These are phyloP conservation scores for Meteorus sp. DNA, from an alignment of 1,140 invertebrate species.

Conservation along the genomic window DNA sequence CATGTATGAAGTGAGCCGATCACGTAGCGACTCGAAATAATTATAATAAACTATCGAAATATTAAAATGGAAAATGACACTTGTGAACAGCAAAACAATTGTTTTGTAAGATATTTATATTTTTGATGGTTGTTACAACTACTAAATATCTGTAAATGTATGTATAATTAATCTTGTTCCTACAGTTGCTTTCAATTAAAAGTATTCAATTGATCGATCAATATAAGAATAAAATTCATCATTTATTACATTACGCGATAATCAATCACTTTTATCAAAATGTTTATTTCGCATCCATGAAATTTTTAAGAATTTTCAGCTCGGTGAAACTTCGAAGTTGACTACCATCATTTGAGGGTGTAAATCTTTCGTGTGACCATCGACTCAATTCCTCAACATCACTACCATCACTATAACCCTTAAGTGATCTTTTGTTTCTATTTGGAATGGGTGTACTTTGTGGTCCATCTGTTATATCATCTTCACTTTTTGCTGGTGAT, in stretches of 20 bases:
- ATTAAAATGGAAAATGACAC: too few species aligned
- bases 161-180: too few species aligned
- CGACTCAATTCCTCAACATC: slow-evolving; percentile 19
- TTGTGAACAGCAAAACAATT: too few species aligned
- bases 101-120: too few species aligned
- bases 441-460: slow-evolving; percentile 5
- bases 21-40: too few species aligned
- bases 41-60: too few species aligned
- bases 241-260: neutral
- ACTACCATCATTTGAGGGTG: slow-evolving; percentile 20
- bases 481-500: slow-evolving; percentile 1
- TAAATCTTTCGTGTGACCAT: slow-evolving; percentile 37
- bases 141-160: too few species aligned
- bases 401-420: slow-evolving; percentile 12
- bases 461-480: slow-evolving; percentile 14
- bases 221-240: too few species aligned
- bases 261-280: slow-evolving; percentile 6
- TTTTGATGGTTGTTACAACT: too few species aligned
- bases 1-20: too few species aligned
- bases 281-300: slow-evolving; percentile 3
- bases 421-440: slow-evolving; percentile 13
- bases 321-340: slow-evolving; percentile 33
- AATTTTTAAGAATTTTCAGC: slow-evolving; percentile 27
- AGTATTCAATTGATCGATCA: too few species aligned
- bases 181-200: too few species aligned